Conservation (phyloP, 2,888 invertebrate species). For the Watsonalla binaria region DNA sequence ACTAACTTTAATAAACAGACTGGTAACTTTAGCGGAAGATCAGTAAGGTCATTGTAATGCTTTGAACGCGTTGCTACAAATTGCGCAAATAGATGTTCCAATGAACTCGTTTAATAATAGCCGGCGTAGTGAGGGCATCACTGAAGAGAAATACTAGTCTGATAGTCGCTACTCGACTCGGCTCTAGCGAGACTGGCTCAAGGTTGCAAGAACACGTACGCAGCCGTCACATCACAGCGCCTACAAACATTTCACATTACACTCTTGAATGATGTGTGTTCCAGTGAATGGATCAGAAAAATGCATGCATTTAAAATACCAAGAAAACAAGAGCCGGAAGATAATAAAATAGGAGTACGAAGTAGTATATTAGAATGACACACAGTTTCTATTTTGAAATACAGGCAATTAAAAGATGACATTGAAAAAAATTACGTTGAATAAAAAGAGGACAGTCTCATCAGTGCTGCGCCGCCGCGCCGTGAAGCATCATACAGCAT, state of each 20-base stretch:
- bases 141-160: conserved; percentile 49
- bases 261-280: conserved; percentile 25
- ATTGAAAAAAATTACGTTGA: conserved; percentile 44
- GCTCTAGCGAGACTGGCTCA: conserved; percentile 48
- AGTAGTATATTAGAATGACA: background rate
- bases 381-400: conserved; percentile 14
- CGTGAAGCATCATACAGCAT: conserved; percentile 34
- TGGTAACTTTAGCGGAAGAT: conserved; percentile 31
- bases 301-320: no score
- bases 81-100: conserved; percentile 79
- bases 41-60: conserved; percentile 68
- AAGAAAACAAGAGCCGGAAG: no score
- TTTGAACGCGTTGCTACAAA: conserved; percentile 67
- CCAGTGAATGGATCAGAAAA: background rate
- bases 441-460: conserved; percentile 32
- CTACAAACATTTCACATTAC: conserved; percentile 40
- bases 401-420: conserved; percentile 42
- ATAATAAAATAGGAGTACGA: no score
- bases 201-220: conserved; percentile 42
- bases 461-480: conserved; percentile 21
- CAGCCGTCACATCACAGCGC: conserved; percentile 33
- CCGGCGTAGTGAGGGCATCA: conserved; percentile 70
- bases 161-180: conserved; percentile 36
- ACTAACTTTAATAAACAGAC: background rate
- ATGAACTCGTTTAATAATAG: conserved; percentile 78